Evolutionary conservation across 2,888 invertebrate species (phyloP).

Genomic region (Eumerus sabulonum): DNA sequence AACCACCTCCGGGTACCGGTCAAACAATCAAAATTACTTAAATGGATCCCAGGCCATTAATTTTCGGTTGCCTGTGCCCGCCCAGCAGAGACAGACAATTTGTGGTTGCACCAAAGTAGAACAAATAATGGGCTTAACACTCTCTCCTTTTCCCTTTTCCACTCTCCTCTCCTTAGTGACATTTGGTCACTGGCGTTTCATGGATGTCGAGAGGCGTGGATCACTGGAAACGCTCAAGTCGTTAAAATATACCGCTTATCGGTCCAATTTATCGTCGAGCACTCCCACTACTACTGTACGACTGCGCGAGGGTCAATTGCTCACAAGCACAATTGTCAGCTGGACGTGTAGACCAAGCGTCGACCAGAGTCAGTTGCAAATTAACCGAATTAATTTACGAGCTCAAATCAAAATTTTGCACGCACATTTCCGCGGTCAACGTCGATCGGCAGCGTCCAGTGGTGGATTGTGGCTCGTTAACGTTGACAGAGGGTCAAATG

Average conservation of each 20-base stretch:
- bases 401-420: constrained; percentile 69
- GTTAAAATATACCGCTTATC: constrained; percentile 60
- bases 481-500: constrained; percentile 54
- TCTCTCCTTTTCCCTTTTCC: constrained; percentile 11
- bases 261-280: constrained; percentile 60
- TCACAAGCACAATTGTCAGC: constrained; percentile 36
- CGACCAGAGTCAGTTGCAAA: constrained; percentile 51
- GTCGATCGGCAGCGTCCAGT: neutral
- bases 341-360: constrained; percentile 28
- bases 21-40: constrained; percentile 58
- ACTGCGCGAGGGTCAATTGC: constrained; percentile 55
- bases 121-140: constrained; percentile 65
- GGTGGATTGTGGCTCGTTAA: neutral
- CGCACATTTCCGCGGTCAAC: constrained; percentile 63
- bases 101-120: constrained; percentile 68
- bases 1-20: constrained; percentile 40
- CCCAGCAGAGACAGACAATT: constrained; percentile 44
- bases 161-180: constrained; percentile 38
- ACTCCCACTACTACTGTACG: constrained; percentile 58
- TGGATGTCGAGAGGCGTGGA: constrained; percentile 35
- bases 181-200: constrained; percentile 48
- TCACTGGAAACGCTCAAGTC: constrained; percentile 21
- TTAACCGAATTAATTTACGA: constrained; percentile 69
- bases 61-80: constrained; percentile 51
- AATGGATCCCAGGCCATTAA: constrained; percentile 56